Evolutionary conservation across 1,140 invertebrate species (phyloP), one percentile per base, ranked within the genome.

Genomic region (Dufourea novaeangliae): DNA sequence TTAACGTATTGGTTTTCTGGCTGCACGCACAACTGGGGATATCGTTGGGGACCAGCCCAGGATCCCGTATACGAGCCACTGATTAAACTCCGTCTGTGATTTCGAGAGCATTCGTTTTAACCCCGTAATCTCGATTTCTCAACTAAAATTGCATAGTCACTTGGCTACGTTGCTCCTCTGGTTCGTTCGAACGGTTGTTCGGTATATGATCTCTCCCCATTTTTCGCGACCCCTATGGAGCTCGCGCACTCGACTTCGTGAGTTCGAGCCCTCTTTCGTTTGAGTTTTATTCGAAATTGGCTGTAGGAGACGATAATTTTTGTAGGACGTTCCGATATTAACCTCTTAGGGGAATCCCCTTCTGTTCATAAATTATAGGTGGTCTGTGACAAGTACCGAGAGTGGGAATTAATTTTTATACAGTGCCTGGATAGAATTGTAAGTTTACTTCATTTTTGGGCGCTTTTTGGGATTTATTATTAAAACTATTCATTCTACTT

Each of bases 81-180:
- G 63, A 75, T 75, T 68, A 68, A 32, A 59, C 25, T 25, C 25
- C 22, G 44, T 17, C 44, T 1, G 11, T 29, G 27, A 14, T 56
- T 44, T 44, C 63, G 27, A 34, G 52, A 27, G 72, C 64, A 68
- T 75, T 64, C 72, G 63, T 75, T 75, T 57, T 68, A 57, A 75
- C 72, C 63, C 72, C 64, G 37, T 44, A 68, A 75, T 75, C 64
- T 57, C 52, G 52, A 57, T 68, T 67, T 29, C 52, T 44, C 46
- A 41, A 10, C 17, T 68, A 25, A 75, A 75, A 75, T 57, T 57
- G 72, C 62, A 67, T 22, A 37, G 34, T 41, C 72, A 41, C 50
- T 25, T 25, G 37, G 59, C 14, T 14, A 11, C n/a, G n/a, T 14
- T 20, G 54, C 29, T 41, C 12, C 39, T 34, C n/a, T n/a, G 37